A percentile compares a stretch with the other conserved stretches of the same genome.
phyloP scores from a whole-genome alignment of 2,113 vertebrate species.

The Cygnus atratus region DNA sequence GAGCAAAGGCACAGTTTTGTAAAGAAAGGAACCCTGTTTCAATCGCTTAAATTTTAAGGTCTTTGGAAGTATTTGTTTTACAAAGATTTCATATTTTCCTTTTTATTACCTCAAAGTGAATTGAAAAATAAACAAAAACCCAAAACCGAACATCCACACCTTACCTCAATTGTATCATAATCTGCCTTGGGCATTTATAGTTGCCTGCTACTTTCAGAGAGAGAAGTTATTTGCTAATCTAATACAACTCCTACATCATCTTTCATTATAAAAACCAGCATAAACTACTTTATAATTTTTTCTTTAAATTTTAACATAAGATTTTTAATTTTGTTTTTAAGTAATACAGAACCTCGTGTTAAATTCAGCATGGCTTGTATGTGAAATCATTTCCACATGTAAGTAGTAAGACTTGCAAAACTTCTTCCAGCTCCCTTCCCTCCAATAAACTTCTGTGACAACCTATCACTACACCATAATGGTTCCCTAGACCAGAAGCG shows the following conservation, averaged over 20 bases:
- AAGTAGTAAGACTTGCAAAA: background rate
- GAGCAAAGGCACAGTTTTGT: background rate
- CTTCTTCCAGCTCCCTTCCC: background rate
- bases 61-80: background rate
- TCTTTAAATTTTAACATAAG: background rate
- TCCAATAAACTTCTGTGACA: background rate
- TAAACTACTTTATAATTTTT: background rate
- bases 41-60: background rate
- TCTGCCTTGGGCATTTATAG: background rate
- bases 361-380: background rate
- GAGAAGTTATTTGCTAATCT: background rate
- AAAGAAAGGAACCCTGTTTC: background rate
- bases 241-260: background rate
- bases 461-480: background rate
- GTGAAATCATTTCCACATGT: background rate
- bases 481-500: background rate
- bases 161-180: background rate
- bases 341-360: background rate
- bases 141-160: background rate
- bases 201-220: background rate
- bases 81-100: background rate
- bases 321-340: background rate
- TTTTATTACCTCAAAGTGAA: background rate
- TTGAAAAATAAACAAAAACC: background rate
- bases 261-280: background rate